These are phyloP conservation scores for Clarias pachynema DNA, from an alignment of 2,797 vertebrate species.

Conservation along the genomic window DNA sequence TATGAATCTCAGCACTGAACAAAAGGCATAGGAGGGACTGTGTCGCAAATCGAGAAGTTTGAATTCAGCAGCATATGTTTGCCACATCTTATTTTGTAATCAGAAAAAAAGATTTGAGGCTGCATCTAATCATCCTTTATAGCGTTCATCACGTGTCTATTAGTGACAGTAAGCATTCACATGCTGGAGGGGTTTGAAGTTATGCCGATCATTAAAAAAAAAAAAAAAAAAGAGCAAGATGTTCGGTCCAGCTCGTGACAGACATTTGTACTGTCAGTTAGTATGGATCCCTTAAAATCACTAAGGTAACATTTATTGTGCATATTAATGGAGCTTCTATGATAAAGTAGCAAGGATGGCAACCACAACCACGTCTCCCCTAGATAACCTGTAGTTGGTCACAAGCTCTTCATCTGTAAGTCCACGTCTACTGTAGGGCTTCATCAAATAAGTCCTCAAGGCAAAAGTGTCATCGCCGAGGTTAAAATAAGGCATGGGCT, in stretches of 20 bases:
- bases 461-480: too few relatives aligned
- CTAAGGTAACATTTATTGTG: not conserved
- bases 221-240: not conserved
- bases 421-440: too few relatives aligned
- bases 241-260: not conserved
- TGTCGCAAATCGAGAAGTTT: constrained; percentile 22
- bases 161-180: constrained; percentile 23
- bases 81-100: constrained; percentile 23
- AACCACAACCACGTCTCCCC: too few relatives aligned
- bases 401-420: too few relatives aligned
- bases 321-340: not conserved
- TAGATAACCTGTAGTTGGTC: too few relatives aligned
- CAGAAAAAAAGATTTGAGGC: not conserved
- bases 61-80: constrained; percentile 7
- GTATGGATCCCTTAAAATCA: not conserved
- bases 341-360: not conserved
- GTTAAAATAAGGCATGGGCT: too few relatives aligned
- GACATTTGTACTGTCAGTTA: not conserved
- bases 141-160: not conserved
- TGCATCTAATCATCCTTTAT: not conserved
- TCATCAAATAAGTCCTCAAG: too few relatives aligned
- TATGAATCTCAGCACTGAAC: not conserved
- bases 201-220: constrained; percentile 11
- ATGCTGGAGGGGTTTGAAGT: not conserved
- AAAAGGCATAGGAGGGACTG: not conserved